These are phyloP conservation scores for Rhagologus leucostigma DNA, from an alignment of 2,113 vertebrate species.

Conservation along the genomic window DNA sequence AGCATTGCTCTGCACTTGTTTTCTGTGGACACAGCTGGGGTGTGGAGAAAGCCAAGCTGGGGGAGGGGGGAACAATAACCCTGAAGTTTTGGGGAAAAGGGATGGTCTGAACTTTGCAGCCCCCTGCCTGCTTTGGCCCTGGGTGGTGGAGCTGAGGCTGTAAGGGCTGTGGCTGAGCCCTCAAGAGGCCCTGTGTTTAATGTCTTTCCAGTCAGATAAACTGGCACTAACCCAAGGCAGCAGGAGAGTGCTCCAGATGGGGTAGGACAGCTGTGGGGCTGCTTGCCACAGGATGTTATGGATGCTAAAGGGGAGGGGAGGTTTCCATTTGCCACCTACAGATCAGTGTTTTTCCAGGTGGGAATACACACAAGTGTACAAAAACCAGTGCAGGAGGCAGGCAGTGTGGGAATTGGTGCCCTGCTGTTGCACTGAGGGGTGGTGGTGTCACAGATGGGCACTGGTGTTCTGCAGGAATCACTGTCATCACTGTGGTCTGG, in stretches of 20 bases:
- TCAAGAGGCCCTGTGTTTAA: background rate
- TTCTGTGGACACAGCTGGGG: background rate
- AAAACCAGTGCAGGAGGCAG: background rate
- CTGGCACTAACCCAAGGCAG: background rate
- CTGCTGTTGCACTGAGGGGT: background rate
- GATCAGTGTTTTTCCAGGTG: background rate
- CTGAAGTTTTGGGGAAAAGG: background rate
- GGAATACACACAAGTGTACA: no score
- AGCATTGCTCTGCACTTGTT: background rate
- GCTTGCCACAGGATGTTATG: background rate
- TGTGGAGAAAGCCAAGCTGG: background rate
- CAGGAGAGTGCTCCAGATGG: background rate
- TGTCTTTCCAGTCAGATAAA: background rate
- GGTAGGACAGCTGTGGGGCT: background rate
- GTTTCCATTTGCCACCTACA: background rate
- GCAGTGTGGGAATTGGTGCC: fast-evolving
- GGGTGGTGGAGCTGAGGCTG: background rate
- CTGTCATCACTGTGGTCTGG: fast-evolving
- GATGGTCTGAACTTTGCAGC: background rate
- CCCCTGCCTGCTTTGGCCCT: background rate
- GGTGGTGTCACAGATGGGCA: background rate
- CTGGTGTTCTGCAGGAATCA: no score
- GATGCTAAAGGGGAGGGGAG: background rate
- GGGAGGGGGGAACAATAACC: background rate
- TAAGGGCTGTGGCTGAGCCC: background rate